Evolutionary conservation across 2,888 invertebrate species (phyloP), one percentile per base, ranked within the genome.

Genomic region (Drepanosiphum platanoidis): DNA sequence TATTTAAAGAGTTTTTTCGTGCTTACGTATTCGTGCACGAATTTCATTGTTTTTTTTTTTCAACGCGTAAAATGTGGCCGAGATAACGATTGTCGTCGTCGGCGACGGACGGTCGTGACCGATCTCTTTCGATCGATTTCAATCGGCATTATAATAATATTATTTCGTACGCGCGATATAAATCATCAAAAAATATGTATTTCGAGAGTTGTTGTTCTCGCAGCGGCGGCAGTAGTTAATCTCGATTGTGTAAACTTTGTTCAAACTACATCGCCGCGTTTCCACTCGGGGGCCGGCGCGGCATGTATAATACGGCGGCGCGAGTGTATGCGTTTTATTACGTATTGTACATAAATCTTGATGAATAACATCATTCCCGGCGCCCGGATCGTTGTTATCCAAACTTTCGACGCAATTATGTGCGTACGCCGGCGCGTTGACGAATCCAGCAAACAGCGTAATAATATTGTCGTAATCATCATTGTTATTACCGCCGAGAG

Each of bases 191-290:
- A n/a, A n/a, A n/a, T n/a, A n/a, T n/a, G n/a, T 30, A 72, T 72
- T 72, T 46, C n/a, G n/a, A n/a, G 72, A 72, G 42, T 72, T 72
- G 42, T 72, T 72, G 72, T 72, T 72, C 30, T n/a, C n/a, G n/a
- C n/a, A n/a, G n/a, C n/a, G n/a, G n/a, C n/a, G n/a, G 72, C 72
- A 72, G 72, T 46, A 72, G 72, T 72, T 72, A 72, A 72, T 72
- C 72, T 72, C 72, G 42, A 72, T 42, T 42, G 72, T 72, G 30
- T 46, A 72, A 72, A 72, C 72, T 72, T 72, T 46, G 72, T 72
- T 42, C 30, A 18, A 30, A 72, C 61, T 27, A 61, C 27, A 61
- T 27, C 22, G 15, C 36, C 1, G 13, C 34, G 9, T 36, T n/a
- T 27, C n/a, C 7, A 2, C 68, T 18, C 18, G 34, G 9, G 18